phyloP scores from a whole-genome alignment of 2,888 invertebrate species.

The Andrena fulva region DNA sequence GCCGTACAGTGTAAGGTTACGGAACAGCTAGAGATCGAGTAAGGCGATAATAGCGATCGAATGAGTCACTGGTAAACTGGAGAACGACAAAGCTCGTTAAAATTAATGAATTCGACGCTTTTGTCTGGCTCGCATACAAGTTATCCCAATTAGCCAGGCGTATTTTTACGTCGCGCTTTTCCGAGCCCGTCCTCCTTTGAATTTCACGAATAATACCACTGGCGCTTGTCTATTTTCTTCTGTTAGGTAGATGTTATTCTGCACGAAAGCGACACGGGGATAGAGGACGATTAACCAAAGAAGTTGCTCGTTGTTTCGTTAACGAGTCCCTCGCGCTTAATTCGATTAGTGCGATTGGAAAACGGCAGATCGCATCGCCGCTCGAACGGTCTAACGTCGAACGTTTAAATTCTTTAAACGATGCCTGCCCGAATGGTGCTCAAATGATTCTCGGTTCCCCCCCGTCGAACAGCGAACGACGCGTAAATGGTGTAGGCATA shows the following conservation, averaged over 20 bases:
- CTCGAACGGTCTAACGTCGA: too few species aligned
- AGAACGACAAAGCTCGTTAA: slow-evolving; percentile 32
- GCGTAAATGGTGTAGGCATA: background rate
- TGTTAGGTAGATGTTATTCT: background rate
- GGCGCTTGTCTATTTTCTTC: background rate
- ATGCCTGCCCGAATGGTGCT: background rate
- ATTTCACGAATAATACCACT: background rate
- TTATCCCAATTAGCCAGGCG: slow-evolving; percentile 18
- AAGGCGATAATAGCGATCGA: slow-evolving; percentile 18
- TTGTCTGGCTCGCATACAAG: background rate
- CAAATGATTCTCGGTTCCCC: background rate
- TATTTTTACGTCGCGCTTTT: background rate
- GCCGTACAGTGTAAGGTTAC: background rate
- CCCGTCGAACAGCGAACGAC: background rate
- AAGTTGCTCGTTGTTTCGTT: background rate
- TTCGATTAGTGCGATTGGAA: too few species aligned
- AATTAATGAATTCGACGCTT: slow-evolving; percentile 25
- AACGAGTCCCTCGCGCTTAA: too few species aligned
- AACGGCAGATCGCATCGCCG: too few species aligned
- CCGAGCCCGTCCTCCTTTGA: background rate
- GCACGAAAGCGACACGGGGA: background rate
- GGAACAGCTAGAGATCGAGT: slow-evolving; percentile 6
- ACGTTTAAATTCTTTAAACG: background rate
- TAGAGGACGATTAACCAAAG: background rate
- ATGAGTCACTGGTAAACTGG: slow-evolving; percentile 28